These are phyloP conservation scores for Euthynnus affinis DNA, from an alignment of 2,797 vertebrate species.

Conservation along the genomic window DNA sequence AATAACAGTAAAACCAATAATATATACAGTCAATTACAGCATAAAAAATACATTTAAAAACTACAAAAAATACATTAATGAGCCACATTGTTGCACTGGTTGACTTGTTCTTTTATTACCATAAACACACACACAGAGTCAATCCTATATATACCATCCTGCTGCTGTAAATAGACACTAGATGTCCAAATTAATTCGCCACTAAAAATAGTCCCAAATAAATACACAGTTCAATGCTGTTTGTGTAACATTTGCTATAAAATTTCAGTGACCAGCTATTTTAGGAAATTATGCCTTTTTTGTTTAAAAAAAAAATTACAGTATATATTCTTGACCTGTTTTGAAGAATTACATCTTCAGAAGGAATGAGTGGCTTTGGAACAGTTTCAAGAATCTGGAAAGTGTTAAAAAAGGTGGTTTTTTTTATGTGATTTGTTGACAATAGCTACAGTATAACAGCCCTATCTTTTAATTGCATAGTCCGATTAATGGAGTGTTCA, in stretches of 20 bases:
- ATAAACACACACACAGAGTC: not conserved
- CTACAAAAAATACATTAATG: not conserved
- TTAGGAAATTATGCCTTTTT: not conserved
- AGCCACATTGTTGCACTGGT: not conserved
- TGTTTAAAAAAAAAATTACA: no score
- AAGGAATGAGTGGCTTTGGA: not conserved
- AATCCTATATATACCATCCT: not conserved
- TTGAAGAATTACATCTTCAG: no score
- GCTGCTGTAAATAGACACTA: not conserved
- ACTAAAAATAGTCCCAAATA: constrained; percentile 10
- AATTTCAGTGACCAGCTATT: no score
- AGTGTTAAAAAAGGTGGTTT: not conserved
- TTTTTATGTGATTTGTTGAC: no score
- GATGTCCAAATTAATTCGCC: not conserved
- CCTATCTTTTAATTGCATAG: not conserved
- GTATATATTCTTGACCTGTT: not conserved
- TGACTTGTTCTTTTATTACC: not conserved
- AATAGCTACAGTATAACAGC: not conserved
- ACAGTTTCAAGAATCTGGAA: not conserved
- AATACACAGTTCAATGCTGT: not conserved
- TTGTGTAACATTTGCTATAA: constrained; percentile 3
- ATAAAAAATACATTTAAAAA: not conserved
- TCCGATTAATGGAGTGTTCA: not conserved
- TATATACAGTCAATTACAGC: not conserved
- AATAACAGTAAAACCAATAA: not conserved